Conservation (phyloP, 2,797 vertebrate species). For the Aotus griseimembra region DNA sequence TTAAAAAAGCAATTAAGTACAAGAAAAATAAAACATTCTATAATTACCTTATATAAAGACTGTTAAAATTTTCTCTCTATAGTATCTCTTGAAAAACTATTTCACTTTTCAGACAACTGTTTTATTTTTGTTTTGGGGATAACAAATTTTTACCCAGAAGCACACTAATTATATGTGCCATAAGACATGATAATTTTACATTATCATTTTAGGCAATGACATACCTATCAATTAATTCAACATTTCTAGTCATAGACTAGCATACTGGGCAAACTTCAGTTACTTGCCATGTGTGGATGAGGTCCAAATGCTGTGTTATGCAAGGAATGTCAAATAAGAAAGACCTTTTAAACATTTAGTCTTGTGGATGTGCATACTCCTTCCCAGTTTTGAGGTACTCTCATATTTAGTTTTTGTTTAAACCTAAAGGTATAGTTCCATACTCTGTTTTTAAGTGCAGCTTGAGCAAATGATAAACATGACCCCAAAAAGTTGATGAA, state of each 20-base stretch:
- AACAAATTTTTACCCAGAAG: background rate
- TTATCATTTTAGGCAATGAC: background rate
- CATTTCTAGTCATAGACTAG: background rate
- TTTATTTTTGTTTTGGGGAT: slow-evolving; percentile 11
- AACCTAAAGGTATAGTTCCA: background rate
- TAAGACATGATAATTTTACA: background rate
- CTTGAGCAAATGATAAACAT: background rate
- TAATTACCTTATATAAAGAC: background rate
- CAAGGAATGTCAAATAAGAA: background rate
- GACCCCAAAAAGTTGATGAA: background rate
- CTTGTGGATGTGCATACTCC: too few relatives aligned
- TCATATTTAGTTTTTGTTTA: background rate
- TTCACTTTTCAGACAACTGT: background rate
- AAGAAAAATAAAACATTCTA: background rate
- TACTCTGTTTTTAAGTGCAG: background rate
- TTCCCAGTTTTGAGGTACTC: background rate
- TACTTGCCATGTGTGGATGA: background rate
- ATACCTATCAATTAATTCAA: background rate
- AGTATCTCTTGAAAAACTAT: background rate
- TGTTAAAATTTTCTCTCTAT: background rate
- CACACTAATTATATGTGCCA: background rate
- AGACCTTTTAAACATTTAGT: background rate
- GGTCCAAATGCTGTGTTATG: background rate
- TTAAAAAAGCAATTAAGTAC: background rate
- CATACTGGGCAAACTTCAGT: background rate